These are phyloP conservation scores for Drosophila leontia DNA, from an alignment of 1,140 invertebrate genomes.

Conservation along the genomic window DNA sequence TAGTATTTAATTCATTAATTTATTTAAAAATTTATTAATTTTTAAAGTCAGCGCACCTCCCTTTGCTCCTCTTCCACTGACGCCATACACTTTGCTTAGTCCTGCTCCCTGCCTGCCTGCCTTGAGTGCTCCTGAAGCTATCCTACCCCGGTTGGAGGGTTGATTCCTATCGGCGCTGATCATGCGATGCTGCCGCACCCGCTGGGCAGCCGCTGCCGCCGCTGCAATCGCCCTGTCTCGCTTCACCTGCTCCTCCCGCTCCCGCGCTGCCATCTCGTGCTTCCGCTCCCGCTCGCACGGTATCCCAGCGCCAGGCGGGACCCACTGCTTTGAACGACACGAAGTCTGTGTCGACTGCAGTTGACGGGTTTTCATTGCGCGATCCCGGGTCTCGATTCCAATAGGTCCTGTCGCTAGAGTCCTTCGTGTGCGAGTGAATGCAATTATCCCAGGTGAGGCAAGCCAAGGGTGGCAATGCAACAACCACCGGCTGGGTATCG, in stretches of 20 bases:
- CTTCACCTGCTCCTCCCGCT: conserved; percentile 53
- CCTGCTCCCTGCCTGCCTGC: not conserved
- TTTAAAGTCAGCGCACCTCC: not conserved
- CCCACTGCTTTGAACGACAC: conserved; percentile 23
- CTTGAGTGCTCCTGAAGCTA: not conserved
- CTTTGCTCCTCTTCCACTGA: not conserved
- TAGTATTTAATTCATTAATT: not conserved
- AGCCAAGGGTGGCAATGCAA: not conserved
- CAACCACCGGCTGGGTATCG: conserved; percentile 10
- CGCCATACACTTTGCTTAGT: too few relatives aligned
- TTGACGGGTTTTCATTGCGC: conserved; percentile 31
- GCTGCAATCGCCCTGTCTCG: conserved; percentile 10
- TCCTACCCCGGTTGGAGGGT: not conserved
- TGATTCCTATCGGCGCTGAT: not conserved
- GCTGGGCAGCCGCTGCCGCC: conserved; percentile 23
- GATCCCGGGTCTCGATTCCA: not conserved
- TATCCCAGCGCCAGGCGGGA: not conserved
- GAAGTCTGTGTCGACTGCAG: conserved; percentile 3
- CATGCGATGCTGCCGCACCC: conserved; percentile 30
- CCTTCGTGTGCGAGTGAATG: conserved; percentile 8
- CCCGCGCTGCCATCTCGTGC: conserved; percentile 36
- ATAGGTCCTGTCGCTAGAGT: not conserved
- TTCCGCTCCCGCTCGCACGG: conserved; percentile 57
- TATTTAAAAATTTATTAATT: too few relatives aligned
- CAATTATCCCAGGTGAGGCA: not conserved